A percentile compares a stretch with the other conserved stretches of the same genome.
phyloP scores from a whole-genome alignment of 2,113 vertebrate species.

The Melanerpes formicivorus region DNA sequence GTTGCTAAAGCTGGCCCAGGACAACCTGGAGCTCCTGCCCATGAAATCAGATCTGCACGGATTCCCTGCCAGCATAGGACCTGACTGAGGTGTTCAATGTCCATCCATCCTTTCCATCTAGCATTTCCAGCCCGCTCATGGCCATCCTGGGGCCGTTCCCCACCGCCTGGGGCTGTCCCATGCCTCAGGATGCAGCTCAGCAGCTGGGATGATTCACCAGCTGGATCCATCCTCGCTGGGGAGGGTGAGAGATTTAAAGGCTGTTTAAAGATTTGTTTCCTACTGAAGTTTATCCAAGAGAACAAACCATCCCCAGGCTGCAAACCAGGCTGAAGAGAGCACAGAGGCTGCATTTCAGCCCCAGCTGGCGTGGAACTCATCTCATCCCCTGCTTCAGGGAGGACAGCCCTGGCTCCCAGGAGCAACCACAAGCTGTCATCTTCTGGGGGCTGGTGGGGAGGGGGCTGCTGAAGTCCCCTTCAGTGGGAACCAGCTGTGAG shows the following conservation, averaged over 20 bases:
- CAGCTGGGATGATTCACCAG: conserved; percentile 12
- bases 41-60: rapidly evolving
- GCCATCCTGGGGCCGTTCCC: background rate
- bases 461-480: background rate
- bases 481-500: rapidly evolving
- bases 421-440: background rate
- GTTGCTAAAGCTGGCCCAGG: background rate
- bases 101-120: background rate
- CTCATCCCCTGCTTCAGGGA: background rate
- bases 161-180: rapidly evolving
- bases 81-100: background rate
- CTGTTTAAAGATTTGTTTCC: conserved; percentile 11
- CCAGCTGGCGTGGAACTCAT: background rate
- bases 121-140: rapidly evolving
- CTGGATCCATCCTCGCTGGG: background rate
- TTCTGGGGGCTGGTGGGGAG: background rate
- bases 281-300: background rate
- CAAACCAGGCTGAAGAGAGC: background rate
- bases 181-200: background rate
- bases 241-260: conserved; percentile 13
- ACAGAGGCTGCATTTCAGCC: background rate
- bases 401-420: background rate
- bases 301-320: background rate
- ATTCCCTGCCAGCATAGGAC: background rate
- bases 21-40: background rate